Conservation (phyloP, 1,140 invertebrate species). For the Ctenoplectra terminalis region DNA sequence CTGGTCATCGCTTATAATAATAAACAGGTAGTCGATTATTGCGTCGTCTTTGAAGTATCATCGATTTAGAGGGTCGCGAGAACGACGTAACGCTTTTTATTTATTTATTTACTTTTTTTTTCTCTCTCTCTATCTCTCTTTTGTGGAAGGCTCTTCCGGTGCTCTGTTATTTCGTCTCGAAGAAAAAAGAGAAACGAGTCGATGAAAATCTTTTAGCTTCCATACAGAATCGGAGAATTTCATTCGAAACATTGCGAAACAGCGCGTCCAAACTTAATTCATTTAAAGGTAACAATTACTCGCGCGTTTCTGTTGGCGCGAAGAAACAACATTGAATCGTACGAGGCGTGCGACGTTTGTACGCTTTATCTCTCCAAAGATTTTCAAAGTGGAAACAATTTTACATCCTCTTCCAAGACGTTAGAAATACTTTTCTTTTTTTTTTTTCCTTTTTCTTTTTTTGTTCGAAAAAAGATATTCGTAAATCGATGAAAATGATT, state of each 20-base stretch:
- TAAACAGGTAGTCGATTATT: slow-evolving; percentile 7
- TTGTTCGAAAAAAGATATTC: background rate
- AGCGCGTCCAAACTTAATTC: background rate
- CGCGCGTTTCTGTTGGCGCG: background rate
- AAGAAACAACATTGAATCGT: background rate
- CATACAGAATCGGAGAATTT: background rate
- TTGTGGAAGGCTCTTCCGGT: slow-evolving; percentile 50
- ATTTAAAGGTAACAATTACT: background rate
- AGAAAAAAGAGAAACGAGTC: background rate
- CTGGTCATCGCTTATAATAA: slow-evolving; percentile 54
- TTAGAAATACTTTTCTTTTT: no score
- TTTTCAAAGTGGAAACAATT: background rate
- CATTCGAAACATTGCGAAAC: background rate
- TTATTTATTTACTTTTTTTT: no score
- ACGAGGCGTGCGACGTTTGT: background rate
- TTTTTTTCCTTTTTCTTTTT: no score
- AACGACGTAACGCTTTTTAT: slow-evolving; percentile 1
- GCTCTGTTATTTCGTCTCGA: slow-evolving; percentile 20
- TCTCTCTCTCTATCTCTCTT: no score
- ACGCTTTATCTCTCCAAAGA: background rate
- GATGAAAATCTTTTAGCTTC: background rate
- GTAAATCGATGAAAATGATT: slow-evolving; percentile 9
- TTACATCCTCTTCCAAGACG: background rate
- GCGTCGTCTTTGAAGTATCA: background rate
- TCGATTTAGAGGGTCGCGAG: background rate